These are phyloP conservation scores for Yponomeuta cagnagella DNA, from an alignment of 2,888 invertebrate species.

Conservation along the genomic window DNA sequence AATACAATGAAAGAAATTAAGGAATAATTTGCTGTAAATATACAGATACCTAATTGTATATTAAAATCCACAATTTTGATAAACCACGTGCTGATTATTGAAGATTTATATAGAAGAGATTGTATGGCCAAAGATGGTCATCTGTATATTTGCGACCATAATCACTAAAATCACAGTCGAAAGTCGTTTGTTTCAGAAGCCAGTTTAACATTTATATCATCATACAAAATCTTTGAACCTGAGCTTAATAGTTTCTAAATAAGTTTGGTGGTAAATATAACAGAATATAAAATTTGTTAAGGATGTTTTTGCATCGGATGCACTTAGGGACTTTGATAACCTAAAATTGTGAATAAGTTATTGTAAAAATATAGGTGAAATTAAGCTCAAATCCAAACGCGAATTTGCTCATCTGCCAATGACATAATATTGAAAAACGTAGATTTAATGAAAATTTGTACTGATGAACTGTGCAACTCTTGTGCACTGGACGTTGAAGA, in stretches of 20 bases:
- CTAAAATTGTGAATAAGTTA: constrained; percentile 19
- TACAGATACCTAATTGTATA: constrained; percentile 21
- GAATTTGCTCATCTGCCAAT: constrained; percentile 50
- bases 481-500: background rate
- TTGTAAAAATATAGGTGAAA: constrained; percentile 13
- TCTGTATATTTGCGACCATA: constrained; percentile 32
- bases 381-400: constrained; percentile 57
- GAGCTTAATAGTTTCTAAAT: constrained; percentile 27
- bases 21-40: constrained; percentile 25
- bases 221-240: constrained; percentile 47
- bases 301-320: background rate
- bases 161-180: constrained; percentile 28
- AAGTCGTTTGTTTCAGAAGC: constrained; percentile 28
- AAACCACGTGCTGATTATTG: background rate
- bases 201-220: constrained; percentile 24
- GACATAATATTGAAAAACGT: constrained; percentile 26
- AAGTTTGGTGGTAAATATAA: background rate
- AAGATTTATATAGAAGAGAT: background rate
- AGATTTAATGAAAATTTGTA: background rate
- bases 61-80: background rate
- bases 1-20: background rate
- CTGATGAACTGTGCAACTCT: background rate
- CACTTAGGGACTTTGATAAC: too few species aligned
- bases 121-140: constrained; percentile 12
- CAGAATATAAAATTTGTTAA: background rate